Conservation (phyloP, 2,113 vertebrate species). For the Gambusia holbrooki region DNA sequence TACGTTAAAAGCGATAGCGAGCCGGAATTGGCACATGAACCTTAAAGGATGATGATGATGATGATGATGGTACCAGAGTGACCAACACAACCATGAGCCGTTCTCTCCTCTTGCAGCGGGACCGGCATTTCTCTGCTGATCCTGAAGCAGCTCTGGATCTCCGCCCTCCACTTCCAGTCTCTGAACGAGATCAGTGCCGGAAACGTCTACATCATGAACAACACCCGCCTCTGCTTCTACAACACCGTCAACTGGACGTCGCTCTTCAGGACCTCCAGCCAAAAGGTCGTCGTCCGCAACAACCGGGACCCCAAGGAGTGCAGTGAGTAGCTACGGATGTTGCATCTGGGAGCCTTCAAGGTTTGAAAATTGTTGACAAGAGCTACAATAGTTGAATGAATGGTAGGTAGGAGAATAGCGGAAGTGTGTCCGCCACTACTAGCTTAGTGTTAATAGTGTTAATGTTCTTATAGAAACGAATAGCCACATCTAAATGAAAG, state of each 20-base stretch:
- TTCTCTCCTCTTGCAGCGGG: slow-evolving; percentile 42
- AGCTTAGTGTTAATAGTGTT: no score
- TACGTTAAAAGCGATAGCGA: no score
- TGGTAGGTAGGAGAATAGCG: no score
- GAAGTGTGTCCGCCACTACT: no score
- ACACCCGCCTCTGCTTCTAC: slow-evolving; percentile 95
- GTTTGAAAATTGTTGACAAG: no score
- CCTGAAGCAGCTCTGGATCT: slow-evolving; percentile 94
- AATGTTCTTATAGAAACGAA: no score
- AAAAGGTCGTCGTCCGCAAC: slow-evolving; percentile 91
- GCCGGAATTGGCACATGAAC: no score
- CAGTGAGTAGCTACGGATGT: slow-evolving; percentile 83
- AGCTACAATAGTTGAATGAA: no score
- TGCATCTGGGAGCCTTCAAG: no score
- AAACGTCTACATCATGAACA: slow-evolving; percentile 97
- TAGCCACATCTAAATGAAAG: no score
- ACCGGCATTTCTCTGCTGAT: slow-evolving; percentile 95
- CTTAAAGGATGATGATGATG: no score
- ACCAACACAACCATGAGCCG: background rate
- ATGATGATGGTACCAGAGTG: no score
- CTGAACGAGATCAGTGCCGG: slow-evolving; percentile 96
- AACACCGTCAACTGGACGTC: slow-evolving; percentile 98
- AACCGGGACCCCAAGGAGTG: slow-evolving; percentile 91
- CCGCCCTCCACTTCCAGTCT: slow-evolving; percentile 93
- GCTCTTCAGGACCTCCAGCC: slow-evolving; percentile 89